Evolutionary conservation across 37 sponge, comb jelly and placozoan genomes (phyloP).

Genomic region (Ianthella basta): DNA sequence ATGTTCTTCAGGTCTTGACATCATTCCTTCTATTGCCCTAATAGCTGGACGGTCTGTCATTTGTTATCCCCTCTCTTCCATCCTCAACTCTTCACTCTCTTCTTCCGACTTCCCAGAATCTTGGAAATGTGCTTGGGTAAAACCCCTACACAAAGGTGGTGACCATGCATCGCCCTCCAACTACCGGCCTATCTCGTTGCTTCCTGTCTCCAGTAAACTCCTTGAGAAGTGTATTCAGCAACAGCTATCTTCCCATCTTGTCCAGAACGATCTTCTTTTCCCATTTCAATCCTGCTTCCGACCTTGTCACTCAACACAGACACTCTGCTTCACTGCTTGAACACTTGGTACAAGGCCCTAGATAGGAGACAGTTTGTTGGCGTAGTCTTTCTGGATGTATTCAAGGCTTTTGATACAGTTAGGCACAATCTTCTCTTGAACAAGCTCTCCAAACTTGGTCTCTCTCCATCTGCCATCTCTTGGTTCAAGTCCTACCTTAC

Average conservation of each 20-base stretch:
- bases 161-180: not conserved
- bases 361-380: conserved; percentile 7
- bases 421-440: not conserved
- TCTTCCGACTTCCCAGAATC: conserved; percentile 1
- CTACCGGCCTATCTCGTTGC: conserved; percentile 15
- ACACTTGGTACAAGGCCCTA: conserved; percentile 13
- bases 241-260: conserved; percentile 6
- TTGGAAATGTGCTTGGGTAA: not conserved
- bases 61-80: conserved; percentile 6
- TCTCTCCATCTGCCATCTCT: not conserved
- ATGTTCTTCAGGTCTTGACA: conserved; percentile 18
- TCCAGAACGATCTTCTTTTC: not conserved
- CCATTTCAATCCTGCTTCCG: conserved; percentile 9
- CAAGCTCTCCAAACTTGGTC: conserved; percentile 21
- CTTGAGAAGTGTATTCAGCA: not conserved
- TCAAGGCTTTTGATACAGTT: conserved; percentile 4
- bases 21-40: not conserved
- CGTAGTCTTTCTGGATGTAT: not conserved
- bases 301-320: conserved; percentile 5
- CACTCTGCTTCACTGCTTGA: conserved; percentile 13
- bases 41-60: not conserved
- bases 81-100: not conserved
- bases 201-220: conserved; percentile 5
- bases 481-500: conserved; percentile 13
- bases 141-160: conserved; percentile 16